Base-by-base conservation (phyloP, 1,140 invertebrate species). In the Drosophila burlai region DNA sequence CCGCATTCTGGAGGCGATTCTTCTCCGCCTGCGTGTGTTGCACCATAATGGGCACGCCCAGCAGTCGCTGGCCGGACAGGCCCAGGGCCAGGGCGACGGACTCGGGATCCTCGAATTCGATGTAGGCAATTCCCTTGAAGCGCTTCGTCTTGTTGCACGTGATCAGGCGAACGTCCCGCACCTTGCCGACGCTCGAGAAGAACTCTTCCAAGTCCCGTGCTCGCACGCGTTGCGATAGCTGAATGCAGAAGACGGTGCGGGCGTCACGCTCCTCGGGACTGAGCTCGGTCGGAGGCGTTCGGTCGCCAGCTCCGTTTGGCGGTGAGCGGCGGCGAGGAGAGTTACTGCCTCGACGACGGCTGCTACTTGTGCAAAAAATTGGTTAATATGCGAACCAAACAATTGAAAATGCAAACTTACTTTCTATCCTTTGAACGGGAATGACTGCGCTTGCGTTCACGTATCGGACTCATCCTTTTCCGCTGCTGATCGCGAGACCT, bases 81-180 rank as follows among this genome's bases (percentile, higher is more conserved):
- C 98, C 99, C 49, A 99, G 94, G n/a, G 98, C 99, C 93, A 99
- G 94, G 68, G 98, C 96, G 26, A 99, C 99, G 76, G 98, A 99
- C 94, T 99, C 98, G 15, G 98, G 97, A 94, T 99, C 98, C 91
- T 97, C 97, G 93, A 99, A 99, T 94, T 99, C 99, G 54, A 99
- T 98, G 93, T 99, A 99, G 18, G 98, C 97, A 91, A 99, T 99
- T 58, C 99, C 99, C 94, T 99, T 99, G 82, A 99, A 99, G 78
- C 99, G 94, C 82, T 99, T 95, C 1, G 99, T 99, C 94, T 99
- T 99, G 93, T 99, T 99, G 93, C 99, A 99, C 46, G 98, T 99
- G 47, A 99, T 99, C 72, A 99, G 95, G 91, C 98, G 95, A 11
- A 99, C 99, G 95, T 99, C 99, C 83, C 98, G 95, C 24, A 99